phyloP scores from a whole-genome alignment of 1,140 invertebrate genomes.

The Tetramorium parvispinum region DNA sequence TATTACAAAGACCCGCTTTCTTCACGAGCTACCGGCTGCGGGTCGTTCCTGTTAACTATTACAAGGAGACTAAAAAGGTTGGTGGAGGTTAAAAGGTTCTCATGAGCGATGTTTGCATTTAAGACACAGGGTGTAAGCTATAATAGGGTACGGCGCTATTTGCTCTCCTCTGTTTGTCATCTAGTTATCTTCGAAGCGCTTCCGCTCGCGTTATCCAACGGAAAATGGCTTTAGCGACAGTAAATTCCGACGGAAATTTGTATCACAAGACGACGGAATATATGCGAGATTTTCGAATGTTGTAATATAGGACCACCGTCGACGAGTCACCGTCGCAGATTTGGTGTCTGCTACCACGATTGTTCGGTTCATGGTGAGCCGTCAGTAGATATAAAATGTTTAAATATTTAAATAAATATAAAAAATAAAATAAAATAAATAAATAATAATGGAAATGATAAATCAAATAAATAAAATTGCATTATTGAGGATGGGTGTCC shows the following conservation, averaged over 20 bases:
- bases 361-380: no score
- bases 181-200: constrained; percentile 38
- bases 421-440: no score
- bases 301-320: no score
- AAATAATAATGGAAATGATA: no score
- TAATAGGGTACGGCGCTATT: constrained; percentile 7
- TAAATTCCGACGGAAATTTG: neutral
- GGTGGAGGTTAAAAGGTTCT: constrained; percentile 37
- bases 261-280: neutral
- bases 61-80: neutral
- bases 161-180: constrained; percentile 46
- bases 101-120: constrained; percentile 52
- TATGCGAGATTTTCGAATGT: neutral
- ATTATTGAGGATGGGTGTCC: no score
- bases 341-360: no score
- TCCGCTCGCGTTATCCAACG: neutral
- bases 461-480: no score
- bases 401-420: no score
- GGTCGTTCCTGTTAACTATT: constrained; percentile 12
- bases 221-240: neutral
- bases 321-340: no score
- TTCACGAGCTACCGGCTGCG: constrained; percentile 4
- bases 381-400: no score
- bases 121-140: constrained; percentile 2
- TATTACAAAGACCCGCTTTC: constrained; percentile 26